These are phyloP conservation scores for Leptonema lineaticorne DNA, from an alignment of 1,140 invertebrate species.

Conservation along the genomic window DNA sequence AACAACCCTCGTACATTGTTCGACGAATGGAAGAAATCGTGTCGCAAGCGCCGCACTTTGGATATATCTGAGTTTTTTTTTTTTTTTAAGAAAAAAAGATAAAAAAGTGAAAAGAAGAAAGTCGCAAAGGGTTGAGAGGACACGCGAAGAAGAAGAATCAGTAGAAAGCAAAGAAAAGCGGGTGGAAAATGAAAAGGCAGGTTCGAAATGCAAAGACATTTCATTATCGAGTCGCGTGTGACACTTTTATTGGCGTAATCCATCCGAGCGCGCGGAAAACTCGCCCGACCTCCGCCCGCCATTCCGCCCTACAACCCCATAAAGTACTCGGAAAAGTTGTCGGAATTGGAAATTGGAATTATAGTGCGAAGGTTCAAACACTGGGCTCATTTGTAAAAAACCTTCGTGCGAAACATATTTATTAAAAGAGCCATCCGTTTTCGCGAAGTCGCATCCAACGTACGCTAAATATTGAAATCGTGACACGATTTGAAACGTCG, in stretches of 20 bases:
- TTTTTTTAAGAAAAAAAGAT: too few species aligned
- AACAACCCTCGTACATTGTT: too few species aligned
- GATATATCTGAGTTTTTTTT: too few species aligned
- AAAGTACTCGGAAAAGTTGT: not conserved
- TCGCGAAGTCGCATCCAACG: not conserved
- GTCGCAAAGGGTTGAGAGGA: not conserved
- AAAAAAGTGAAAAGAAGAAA: too few species aligned
- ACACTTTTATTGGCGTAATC: constrained; percentile 41
- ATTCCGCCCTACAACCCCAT: not conserved
- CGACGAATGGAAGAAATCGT: too few species aligned
- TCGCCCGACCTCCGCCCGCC: not conserved
- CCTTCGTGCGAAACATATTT: constrained; percentile 3
- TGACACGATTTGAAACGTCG: constrained; percentile 8
- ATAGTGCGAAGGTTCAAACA: too few species aligned
- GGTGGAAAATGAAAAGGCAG: constrained; percentile 18
- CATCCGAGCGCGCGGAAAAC: constrained; percentile 28
- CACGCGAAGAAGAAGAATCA: not conserved
- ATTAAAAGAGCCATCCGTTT: too few species aligned
- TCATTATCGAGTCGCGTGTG: constrained; percentile 37
- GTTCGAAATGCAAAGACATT: constrained; percentile 33
- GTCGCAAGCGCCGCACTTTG: too few species aligned
- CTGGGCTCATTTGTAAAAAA: constrained; percentile 22
- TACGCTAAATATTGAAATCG: constrained; percentile 8
- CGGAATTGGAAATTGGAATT: not conserved
- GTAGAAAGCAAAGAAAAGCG: not conserved